A percentile compares a stretch with the other conserved stretches of the same genome.
Conservation (phyloP, 2,888 invertebrate species). For the Andrena trimmerana region DNA sequence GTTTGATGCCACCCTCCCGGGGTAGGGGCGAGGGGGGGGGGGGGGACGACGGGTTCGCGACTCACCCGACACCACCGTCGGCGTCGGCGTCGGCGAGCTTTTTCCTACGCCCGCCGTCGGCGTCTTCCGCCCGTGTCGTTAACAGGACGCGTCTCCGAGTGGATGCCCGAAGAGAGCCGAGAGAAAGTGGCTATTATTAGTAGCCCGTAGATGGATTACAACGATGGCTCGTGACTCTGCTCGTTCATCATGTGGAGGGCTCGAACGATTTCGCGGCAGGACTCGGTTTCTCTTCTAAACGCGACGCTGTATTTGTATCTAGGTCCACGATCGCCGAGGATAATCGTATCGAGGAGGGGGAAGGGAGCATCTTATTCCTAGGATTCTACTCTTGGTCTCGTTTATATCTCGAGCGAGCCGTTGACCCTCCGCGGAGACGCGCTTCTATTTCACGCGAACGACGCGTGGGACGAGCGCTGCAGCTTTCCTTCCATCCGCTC, state of each 20-base stretch:
- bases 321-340: not conserved
- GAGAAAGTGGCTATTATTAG: slow-evolving; percentile 13
- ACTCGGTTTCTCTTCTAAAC: not conserved
- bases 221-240: not conserved
- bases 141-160: not conserved
- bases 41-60: slow-evolving; percentile 7
- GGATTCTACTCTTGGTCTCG: slow-evolving; percentile 4
- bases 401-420: slow-evolving; percentile 9
- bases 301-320: not conserved
- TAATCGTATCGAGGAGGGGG: not conserved
- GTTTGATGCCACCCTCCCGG: slow-evolving; percentile 72
- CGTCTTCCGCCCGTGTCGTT: not conserved
- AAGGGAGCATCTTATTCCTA: not conserved
- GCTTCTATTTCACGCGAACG: slow-evolving; percentile 52
- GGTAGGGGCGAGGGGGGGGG: too few relatives aligned
- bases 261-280: too few relatives aligned
- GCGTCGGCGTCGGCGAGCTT: not conserved
- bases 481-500: slow-evolving; percentile 25
- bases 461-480: slow-evolving; percentile 36
- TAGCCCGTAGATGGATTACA: not conserved
- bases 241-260: not conserved
- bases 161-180: not conserved
- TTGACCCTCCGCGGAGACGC: slow-evolving; percentile 29
- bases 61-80: slow-evolving; percentile 23
- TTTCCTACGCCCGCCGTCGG: not conserved